Conservation (phyloP, 2,113 vertebrate genomes). For the Macquaria ambigua region DNA sequence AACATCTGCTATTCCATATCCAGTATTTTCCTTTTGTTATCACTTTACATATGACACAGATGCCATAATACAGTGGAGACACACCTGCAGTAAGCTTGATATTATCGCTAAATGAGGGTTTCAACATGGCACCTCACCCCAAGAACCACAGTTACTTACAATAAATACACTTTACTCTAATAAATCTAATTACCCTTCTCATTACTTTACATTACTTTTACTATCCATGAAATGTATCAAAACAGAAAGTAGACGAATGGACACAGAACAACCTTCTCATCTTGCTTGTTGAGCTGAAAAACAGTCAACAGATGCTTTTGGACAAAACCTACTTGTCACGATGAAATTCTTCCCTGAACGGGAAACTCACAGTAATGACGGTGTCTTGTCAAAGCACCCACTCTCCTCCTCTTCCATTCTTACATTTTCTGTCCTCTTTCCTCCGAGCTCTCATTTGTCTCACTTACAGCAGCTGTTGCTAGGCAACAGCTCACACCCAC, state of each 20-base stretch:
- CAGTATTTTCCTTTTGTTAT: conserved; percentile 16
- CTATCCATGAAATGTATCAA: neutral
- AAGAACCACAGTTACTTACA: neutral
- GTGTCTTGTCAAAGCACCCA: conserved; percentile 1
- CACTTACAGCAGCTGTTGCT: conserved; percentile 54
- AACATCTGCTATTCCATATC: neutral
- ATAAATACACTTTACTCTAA: neutral
- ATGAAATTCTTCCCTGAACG: neutral
- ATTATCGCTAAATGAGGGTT: neutral
- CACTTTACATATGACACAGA: conserved; percentile 11
- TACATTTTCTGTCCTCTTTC: conserved; percentile 47
- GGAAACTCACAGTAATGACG: neutral
- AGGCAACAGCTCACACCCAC: conserved; percentile 69
- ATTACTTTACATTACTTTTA: neutral
- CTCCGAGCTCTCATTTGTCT: conserved; percentile 34
- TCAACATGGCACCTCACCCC: neutral
- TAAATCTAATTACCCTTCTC: neutral
- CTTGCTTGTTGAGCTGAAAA: neutral
- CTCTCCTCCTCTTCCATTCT: conserved; percentile 39
- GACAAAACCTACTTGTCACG: neutral
- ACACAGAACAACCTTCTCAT: neutral
- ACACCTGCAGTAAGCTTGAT: neutral
- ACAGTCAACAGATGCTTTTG: neutral
- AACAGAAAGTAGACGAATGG: neutral
- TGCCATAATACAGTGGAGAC: neutral